Percentiles rank a stretch among this genome's conserved stretches.
Conservation (phyloP, 23 tunicate species). For the Halocynthia aurantium region DNA sequence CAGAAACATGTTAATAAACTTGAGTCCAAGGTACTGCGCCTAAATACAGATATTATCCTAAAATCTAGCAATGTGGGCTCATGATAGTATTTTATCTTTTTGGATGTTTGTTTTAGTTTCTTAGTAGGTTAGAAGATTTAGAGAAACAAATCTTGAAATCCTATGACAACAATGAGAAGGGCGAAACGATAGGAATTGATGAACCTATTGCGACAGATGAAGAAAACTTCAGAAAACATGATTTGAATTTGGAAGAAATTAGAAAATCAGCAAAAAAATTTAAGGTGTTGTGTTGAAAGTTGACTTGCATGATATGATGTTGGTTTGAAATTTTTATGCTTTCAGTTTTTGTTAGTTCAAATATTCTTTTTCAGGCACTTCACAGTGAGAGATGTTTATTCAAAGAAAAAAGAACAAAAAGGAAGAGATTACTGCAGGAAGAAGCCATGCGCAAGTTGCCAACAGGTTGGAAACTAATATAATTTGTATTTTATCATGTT, state of each 20-base stretch:
- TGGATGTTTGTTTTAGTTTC: conserved; percentile 2
- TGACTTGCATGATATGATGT: background rate
- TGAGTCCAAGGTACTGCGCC: conserved; percentile 5
- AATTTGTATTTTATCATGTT: too few species aligned
- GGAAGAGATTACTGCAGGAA: background rate
- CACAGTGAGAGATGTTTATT: background rate
- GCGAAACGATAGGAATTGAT: background rate
- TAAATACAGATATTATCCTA: background rate
- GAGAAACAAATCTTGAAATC: background rate
- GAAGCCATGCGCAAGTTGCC: background rate
- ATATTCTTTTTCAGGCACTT: background rate
- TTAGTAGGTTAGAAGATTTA: conserved; percentile 5
- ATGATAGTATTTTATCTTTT: background rate
- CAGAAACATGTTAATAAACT: conserved; percentile 15
- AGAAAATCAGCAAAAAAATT: conserved; percentile 17
- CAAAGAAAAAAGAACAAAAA: conserved; percentile 9
- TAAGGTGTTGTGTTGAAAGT: background rate
- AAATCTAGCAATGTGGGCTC: too few species aligned
- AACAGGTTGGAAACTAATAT: too few species aligned
- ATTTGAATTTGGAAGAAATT: conserved; percentile 16
- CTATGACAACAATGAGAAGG: background rate
- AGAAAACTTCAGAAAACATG: conserved; percentile 16
- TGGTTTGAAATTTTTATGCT: background rate
- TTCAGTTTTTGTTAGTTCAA: background rate
- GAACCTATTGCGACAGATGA: background rate